phyloP scores from a whole-genome alignment of 30 jellyfish, hydroid and myxozoan species.

The Hydra vulgaris region DNA sequence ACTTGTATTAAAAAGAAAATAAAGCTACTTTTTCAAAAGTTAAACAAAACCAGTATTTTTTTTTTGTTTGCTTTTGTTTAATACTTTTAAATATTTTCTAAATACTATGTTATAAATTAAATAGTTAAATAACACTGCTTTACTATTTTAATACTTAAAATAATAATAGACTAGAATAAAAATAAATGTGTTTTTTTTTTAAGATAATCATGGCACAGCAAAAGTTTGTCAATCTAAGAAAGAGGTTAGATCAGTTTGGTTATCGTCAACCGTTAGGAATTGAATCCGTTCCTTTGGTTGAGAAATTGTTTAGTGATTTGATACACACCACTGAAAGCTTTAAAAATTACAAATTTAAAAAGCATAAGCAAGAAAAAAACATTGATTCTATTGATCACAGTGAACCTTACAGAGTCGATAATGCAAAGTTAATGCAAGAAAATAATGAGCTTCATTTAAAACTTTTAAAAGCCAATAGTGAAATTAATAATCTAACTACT shows the following conservation, averaged over 20 bases:
- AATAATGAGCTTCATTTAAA: conserved; percentile 81
- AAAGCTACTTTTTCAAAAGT: too few relatives aligned
- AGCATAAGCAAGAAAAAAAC: conserved; percentile 27
- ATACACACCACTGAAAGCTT: conserved; percentile 91
- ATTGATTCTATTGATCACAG: conserved; percentile 31
- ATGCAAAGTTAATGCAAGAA: conserved; percentile 77
- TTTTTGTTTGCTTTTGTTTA: too few relatives aligned
- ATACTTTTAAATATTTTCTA: too few relatives aligned
- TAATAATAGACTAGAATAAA: too few relatives aligned
- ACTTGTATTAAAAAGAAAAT: too few relatives aligned
- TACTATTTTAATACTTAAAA: too few relatives aligned
- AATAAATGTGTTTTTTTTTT: too few relatives aligned
- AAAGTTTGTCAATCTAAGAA: conserved; percentile 56
- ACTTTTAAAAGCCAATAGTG: conserved; percentile 65
- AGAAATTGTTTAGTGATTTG: conserved; percentile 78
- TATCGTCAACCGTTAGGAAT: conserved; percentile 92
- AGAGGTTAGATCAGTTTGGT: conserved; percentile 90
- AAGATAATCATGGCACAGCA: conserved; percentile 55
- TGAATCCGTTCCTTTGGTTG: conserved; percentile 91
- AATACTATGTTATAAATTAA: too few relatives aligned
- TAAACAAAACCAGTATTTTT: too few relatives aligned
- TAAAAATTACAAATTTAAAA: conserved; percentile 49
- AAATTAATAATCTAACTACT: conserved; percentile 26
- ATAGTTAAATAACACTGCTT: too few relatives aligned
- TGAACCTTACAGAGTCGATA: conserved; percentile 82